Evolutionary conservation across 2,113 vertebrate genomes (phyloP), one percentile per base, ranked within the genome.

Genomic region (Alligator mississippiensis): DNA sequence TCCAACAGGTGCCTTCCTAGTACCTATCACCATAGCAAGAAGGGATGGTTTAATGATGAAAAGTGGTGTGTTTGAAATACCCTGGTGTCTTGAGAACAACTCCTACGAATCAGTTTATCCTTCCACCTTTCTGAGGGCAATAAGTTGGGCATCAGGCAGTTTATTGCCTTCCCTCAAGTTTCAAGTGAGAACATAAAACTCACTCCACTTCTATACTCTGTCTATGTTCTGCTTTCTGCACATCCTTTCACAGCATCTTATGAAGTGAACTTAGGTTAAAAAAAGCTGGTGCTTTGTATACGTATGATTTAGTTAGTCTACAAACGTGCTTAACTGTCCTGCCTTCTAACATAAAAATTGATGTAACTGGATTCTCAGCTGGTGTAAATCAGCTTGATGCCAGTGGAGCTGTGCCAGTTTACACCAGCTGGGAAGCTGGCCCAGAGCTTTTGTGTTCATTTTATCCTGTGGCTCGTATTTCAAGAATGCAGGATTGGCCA

Each of bases 401-500:
- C 70, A 24, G 22, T 74, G 15, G 60, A 88, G 66, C 66, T 88
- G 21, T 63, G 60, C 95, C 87, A 15, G 47, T 54, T 94, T 78
- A 85, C 89, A 63, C 96, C 94, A 90, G 94, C 96, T 93, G 87
- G 59, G 89, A 72, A 14, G 6, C 85, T 94, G 93, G 94, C 94
- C 95, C 90, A 7, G 1, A 93, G 90, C 77, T 89, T 95, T 92
- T 94, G 59, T 82, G 85, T 89, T 95, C 96, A 24, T 25, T 8
- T 95, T 96, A 94, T 89, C 88, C 90, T 72, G 94, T 76, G 94
- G 92, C 87, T 96, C 94, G 80, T 90, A 62, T 94, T 96, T 94
- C 96, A 95, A 86, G 94, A 96, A 96, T 94, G 95, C 10, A 4
- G 92, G 15, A 57, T 27, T 95, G 93, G 87, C 95, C 96, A 96